These are phyloP conservation scores for Caenorhabditis zanzibari DNA, from an alignment of 2,888 invertebrate genomes.

Conservation along the genomic window DNA sequence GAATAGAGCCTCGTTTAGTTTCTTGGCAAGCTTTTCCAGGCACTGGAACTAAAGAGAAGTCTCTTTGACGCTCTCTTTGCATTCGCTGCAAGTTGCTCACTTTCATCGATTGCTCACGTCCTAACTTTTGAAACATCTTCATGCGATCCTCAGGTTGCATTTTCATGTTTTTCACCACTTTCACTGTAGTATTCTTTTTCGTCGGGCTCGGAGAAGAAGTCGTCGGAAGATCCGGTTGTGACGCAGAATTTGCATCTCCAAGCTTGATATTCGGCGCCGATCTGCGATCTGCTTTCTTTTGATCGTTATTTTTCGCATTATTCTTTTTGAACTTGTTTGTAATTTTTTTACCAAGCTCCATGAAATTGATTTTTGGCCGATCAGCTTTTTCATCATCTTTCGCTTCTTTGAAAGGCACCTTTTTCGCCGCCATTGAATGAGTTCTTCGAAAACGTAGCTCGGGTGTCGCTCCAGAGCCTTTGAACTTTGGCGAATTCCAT, in stretches of 20 bases:
- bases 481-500: slow-evolving; percentile 49
- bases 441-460: slow-evolving; percentile 38
- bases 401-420: not conserved
- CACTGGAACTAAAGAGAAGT: slow-evolving; percentile 38
- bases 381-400: not conserved
- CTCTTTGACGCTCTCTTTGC: slow-evolving; percentile 57
- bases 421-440: slow-evolving; percentile 25
- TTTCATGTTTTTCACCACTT: not conserved
- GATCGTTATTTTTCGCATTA: not conserved
- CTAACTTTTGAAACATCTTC: slow-evolving; percentile 59
- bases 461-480: not conserved
- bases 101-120: slow-evolving; percentile 50
- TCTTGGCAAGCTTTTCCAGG: slow-evolving; percentile 20
- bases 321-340: slow-evolving; percentile 44
- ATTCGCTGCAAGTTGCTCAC: slow-evolving; percentile 47
- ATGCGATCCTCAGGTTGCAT: slow-evolving; percentile 48
- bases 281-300: slow-evolving; percentile 7
- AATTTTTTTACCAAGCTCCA: slow-evolving; percentile 31
- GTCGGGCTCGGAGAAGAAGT: not conserved
- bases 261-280: slow-evolving; percentile 39
- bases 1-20: slow-evolving; percentile 20
- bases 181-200: not conserved
- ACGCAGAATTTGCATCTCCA: slow-evolving; percentile 9
- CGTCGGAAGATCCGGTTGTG: slow-evolving; percentile 24
- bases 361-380: slow-evolving; percentile 45